Conservation (phyloP, 2,113 vertebrate genomes). For the Haemorhous mexicanus region DNA sequence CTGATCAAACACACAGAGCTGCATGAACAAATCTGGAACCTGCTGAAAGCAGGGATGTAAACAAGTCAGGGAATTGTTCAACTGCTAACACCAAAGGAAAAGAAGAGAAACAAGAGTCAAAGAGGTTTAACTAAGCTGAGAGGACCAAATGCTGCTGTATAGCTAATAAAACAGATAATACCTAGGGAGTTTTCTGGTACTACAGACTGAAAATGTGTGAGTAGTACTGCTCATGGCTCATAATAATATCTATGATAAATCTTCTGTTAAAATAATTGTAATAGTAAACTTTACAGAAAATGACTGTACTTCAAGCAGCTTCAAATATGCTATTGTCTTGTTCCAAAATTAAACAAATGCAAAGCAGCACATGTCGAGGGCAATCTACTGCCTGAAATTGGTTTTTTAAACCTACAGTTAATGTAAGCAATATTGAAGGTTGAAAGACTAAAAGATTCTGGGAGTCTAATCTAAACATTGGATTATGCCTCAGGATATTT, state of each 20-base stretch:
- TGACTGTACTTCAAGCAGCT: neutral
- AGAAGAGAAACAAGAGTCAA: neutral
- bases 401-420: neutral
- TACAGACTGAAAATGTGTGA: neutral
- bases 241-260: neutral
- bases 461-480: slow-evolving; percentile 10
- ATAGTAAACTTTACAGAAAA: neutral
- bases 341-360: neutral
- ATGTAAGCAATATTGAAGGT: neutral
- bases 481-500: slow-evolving; percentile 18
- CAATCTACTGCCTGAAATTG: neutral
- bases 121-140: neutral
- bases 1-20: neutral
- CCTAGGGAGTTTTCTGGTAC: neutral
- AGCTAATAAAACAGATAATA: neutral
- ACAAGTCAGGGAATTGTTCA: neutral
- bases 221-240: neutral
- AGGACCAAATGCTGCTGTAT: neutral
- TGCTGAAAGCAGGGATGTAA: neutral
- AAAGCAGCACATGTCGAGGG: neutral
- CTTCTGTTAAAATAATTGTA: neutral
- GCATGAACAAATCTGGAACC: neutral
- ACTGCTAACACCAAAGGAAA: neutral
- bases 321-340: neutral
- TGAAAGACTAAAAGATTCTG: slow-evolving; percentile 23